phyloP scores from a whole-genome alignment of 2,113 vertebrate species.

The Saccopteryx leptura region DNA sequence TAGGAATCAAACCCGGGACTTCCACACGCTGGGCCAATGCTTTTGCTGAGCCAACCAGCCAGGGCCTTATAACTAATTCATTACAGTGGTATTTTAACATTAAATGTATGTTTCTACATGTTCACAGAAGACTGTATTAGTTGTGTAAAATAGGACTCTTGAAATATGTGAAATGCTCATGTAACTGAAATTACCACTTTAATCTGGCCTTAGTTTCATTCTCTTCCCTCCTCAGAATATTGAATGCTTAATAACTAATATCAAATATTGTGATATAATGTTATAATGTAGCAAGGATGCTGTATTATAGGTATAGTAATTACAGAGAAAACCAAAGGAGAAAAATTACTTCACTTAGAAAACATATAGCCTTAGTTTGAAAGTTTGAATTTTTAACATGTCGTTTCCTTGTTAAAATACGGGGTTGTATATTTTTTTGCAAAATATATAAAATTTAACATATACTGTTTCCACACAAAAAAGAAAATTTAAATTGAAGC shows the following conservation, averaged over 20 bases:
- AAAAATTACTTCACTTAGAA: conserved; percentile 71
- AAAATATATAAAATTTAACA: conserved; percentile 84
- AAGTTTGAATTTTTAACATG: conserved; percentile 82
- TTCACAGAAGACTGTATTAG: conserved; percentile 73
- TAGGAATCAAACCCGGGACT: too few relatives aligned
- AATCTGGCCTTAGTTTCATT: conserved; percentile 73
- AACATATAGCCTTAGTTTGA: conserved; percentile 52
- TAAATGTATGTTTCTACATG: conserved; percentile 56
- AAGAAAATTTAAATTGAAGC: conserved; percentile 86
- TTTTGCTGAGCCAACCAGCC: too few relatives aligned
- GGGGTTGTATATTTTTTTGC: conserved; percentile 78
- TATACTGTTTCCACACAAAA: conserved; percentile 80
- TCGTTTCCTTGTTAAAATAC: conserved; percentile 82
- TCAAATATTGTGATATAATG: conserved; percentile 75
- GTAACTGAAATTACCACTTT: conserved; percentile 73
- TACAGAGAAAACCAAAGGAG: conserved; percentile 71
- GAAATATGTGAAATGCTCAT: not conserved
- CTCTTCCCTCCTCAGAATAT: conserved; percentile 74
- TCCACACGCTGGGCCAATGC: too few relatives aligned
- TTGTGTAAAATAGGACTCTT: conserved; percentile 78
- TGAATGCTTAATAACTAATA: conserved; percentile 76
- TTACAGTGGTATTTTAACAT: conserved; percentile 74
- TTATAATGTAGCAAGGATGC: conserved; percentile 49
- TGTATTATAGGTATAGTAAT: conserved; percentile 77
- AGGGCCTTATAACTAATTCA: conserved; percentile 66